A percentile compares a stretch with the other conserved stretches of the same genome.
Evolutionary conservation across 2,113 vertebrate genomes (phyloP).

Genomic region (Plectropomus leopardus): DNA sequence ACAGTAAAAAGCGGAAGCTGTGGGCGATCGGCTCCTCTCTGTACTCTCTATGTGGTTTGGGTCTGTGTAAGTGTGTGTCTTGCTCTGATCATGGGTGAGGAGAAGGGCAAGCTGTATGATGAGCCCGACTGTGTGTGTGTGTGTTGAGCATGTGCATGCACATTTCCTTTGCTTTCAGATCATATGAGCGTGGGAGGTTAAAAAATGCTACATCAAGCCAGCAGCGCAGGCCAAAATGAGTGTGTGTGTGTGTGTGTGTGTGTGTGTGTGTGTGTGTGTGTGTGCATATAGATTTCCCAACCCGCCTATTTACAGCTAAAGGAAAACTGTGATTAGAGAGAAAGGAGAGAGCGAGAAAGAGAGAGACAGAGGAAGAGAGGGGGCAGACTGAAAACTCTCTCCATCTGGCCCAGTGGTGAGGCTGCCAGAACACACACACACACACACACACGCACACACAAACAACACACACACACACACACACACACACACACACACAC

Average conservation of each 20-base stretch:
- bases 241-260: conserved; percentile 37
- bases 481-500: too few relatives aligned
- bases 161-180: conserved; percentile 67
- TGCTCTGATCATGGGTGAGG: conserved; percentile 77
- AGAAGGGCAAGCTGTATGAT: conserved; percentile 70
- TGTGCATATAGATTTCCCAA: conserved; percentile 74
- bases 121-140: conserved; percentile 36
- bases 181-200: conserved; percentile 73
- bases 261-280: conserved; percentile 27
- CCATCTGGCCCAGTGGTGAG: conserved; percentile 73
- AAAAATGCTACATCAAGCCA: conserved; percentile 74
- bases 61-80: conserved; percentile 70
- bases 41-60: conserved; percentile 76
- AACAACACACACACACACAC: too few relatives aligned
- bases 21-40: conserved; percentile 72
- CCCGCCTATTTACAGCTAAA: conserved; percentile 80
- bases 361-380: conserved; percentile 54
- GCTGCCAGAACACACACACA: conserved; percentile 56
- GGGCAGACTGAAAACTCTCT: conserved; percentile 72
- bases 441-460: conserved; percentile 37
- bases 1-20: conserved; percentile 78
- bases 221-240: conserved; percentile 39
- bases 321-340: conserved; percentile 84
- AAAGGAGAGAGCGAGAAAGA: conserved; percentile 62
- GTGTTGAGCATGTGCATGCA: conserved; percentile 23